Percentiles rank a stretch among this genome's conserved stretches.
Evolutionary conservation across 2,113 vertebrate genomes (phyloP).

Genomic region (Sus scrofa): DNA sequence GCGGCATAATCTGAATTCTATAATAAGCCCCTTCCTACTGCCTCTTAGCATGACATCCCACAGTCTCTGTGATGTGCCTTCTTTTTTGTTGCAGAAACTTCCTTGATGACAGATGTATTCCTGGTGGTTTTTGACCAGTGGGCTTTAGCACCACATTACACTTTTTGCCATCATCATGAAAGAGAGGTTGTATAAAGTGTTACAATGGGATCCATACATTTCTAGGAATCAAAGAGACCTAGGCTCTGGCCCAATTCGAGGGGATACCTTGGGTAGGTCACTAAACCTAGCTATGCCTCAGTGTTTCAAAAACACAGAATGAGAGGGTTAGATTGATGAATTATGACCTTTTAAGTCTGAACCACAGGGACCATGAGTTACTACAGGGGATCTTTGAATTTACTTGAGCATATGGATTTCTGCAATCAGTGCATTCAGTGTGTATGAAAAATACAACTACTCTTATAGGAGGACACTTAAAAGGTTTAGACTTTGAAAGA

Average conservation of each 20-base stretch:
- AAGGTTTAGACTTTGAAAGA: not conserved
- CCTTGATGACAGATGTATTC: not conserved
- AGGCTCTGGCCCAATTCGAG: not conserved
- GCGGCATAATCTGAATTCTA: not conserved
- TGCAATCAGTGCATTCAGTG: not conserved
- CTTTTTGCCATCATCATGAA: no score
- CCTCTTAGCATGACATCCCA: not conserved
- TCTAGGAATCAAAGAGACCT: not conserved
- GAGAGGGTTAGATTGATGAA: not conserved
- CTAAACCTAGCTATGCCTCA: not conserved
- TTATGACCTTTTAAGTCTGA: not conserved
- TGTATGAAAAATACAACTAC: not conserved
- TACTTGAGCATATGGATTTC: not conserved
- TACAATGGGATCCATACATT: not conserved
- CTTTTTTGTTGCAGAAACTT: not conserved
- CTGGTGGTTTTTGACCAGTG: not conserved
- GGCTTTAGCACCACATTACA: not conserved
- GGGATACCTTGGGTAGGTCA: not conserved
- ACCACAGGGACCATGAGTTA: not conserved
- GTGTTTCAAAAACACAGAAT: not conserved
- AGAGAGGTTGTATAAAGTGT: not conserved
- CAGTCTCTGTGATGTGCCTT: no score
- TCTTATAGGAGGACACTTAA: not conserved
- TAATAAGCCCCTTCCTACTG: not conserved
- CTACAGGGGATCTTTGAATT: not conserved